Percentiles rank a stretch among this genome's conserved stretches.
phyloP scores from a whole-genome alignment of 2,888 invertebrate species.

The Tetanocera ferruginea region DNA sequence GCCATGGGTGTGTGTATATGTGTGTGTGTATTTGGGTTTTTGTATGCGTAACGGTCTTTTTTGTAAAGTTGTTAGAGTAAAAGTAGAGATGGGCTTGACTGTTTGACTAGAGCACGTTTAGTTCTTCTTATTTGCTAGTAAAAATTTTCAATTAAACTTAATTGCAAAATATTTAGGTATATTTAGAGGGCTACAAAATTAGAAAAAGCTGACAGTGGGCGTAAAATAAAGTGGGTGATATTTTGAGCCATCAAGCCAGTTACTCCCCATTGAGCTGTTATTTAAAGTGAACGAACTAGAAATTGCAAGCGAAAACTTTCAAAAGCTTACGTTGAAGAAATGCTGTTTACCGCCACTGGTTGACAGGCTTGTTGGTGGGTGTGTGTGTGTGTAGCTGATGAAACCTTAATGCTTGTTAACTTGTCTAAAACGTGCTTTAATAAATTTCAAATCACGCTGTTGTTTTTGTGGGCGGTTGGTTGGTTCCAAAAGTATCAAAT shows the following conservation, averaged over 20 bases:
- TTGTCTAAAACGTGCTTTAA: background rate
- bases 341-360: background rate
- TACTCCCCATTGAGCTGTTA: background rate
- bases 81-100: background rate
- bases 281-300: too few species aligned
- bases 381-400: background rate
- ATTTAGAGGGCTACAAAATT: conserved; percentile 10
- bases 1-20: background rate
- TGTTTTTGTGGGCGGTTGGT: background rate
- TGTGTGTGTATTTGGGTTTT: background rate
- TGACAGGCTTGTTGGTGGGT: background rate
- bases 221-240: background rate
- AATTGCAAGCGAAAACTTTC: too few species aligned
- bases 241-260: background rate
- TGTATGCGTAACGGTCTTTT: background rate
- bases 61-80: background rate
- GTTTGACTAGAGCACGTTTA: conserved; percentile 45
- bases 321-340: too few species aligned
- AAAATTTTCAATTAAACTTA: conserved; percentile 55
- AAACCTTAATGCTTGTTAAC: background rate
- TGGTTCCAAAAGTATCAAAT: conserved; percentile 32
- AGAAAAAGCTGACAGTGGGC: background rate
- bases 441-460: conserved; percentile 26
- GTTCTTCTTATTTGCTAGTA: conserved; percentile 45
- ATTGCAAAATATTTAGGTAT: conserved; percentile 50